These are phyloP conservation scores for Proisotoma minuta DNA, from an alignment of 2,888 invertebrate species.

Conservation along the genomic window DNA sequence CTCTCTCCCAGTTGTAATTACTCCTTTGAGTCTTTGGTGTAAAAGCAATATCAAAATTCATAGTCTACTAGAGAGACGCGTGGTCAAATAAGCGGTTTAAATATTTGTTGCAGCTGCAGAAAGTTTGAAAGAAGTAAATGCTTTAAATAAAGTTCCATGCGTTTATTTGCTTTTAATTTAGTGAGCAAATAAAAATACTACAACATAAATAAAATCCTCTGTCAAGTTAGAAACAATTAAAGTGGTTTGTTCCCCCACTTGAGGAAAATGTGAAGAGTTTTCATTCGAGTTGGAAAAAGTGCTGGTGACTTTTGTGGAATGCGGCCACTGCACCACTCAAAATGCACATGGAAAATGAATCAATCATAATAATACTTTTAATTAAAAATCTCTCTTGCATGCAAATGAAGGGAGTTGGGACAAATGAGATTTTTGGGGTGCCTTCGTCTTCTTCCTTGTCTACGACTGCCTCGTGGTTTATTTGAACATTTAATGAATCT, in stretches of 20 bases:
- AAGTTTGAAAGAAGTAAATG: background rate
- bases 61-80: background rate
- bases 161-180: conserved; percentile 8
- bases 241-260: no score
- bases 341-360: background rate
- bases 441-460: background rate
- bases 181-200: background rate
- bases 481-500: conserved; percentile 8
- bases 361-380: conserved; percentile 8
- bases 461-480: background rate
- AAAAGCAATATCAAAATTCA: background rate
- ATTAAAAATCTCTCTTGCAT: conserved; percentile 6
- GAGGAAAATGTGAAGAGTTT: no score
- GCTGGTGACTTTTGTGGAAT: no score
- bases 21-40: conserved; percentile 4
- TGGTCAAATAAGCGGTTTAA: background rate
- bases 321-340: no score
- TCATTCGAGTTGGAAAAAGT: no score
- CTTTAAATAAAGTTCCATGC: background rate
- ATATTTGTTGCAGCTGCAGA: background rate
- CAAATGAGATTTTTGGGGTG: background rate
- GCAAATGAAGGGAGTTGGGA: conserved; percentile 1
- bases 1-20: conserved; percentile 12
- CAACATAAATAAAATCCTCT: no score
- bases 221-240: no score